Conservation (phyloP, 1,140 invertebrate genomes). For the Hylaeus volcanicus region DNA sequence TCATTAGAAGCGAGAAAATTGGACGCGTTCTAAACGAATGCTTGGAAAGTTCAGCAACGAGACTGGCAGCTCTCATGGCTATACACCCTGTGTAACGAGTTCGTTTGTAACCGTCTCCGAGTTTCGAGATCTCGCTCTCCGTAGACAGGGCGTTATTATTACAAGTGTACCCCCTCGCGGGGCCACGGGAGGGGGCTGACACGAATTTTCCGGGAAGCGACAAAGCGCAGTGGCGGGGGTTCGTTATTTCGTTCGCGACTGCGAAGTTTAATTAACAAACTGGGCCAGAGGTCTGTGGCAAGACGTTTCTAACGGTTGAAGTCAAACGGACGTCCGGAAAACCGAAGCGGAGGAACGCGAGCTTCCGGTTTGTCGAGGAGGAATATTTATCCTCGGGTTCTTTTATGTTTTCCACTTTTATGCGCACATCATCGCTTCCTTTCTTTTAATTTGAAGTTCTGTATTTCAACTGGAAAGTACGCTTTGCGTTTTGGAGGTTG, state of each 20-base stretch:
- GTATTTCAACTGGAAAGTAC: neutral
- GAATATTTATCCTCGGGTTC: neutral
- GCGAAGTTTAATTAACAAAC: slow-evolving; percentile 32
- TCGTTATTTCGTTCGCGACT: slow-evolving; percentile 11
- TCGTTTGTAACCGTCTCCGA: neutral
- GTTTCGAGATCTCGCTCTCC: neutral
- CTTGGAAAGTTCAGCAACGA: no score
- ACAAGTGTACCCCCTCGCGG: neutral
- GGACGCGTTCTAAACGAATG: no score
- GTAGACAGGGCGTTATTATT: neutral
- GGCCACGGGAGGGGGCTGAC: neutral
- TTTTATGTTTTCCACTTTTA: neutral
- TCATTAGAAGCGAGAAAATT: no score
- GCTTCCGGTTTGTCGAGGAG: neutral
- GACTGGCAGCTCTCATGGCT: no score
- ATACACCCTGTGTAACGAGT: neutral
- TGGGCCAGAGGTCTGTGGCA: neutral
- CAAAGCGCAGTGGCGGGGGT: neutral
- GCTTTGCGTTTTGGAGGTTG: neutral
- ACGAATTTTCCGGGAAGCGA: slow-evolving; percentile 2
- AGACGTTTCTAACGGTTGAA: neutral
- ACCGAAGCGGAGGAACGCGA: neutral
- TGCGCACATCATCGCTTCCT: neutral
- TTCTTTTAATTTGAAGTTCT: neutral
- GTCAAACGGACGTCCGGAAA: slow-evolving; percentile 15